Base-by-base conservation (phyloP, 2,888 invertebrate genomes). In the Xylota segnis region DNA sequence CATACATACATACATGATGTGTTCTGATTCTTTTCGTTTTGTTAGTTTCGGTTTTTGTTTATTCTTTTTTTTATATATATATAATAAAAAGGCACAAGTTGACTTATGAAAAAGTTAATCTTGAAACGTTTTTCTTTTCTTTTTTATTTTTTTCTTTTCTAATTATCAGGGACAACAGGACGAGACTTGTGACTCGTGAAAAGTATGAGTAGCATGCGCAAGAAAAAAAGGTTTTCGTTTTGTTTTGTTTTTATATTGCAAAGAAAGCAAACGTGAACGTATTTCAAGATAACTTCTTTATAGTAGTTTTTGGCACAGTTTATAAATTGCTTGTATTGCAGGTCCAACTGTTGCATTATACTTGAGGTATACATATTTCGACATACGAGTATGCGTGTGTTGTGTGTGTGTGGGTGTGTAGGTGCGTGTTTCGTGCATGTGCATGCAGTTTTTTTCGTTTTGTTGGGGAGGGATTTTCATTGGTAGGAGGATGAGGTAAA, bases 61-160 rank as follows among this genome's bases (percentile, higher is more conserved):
- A n/a, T 9, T 32, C 12, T 63, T 66, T 50, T 61, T 65, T 76
- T 78, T 37, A 10, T 37, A 10, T 34, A 56, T 61, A 76, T 86
- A 76, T 79, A 87, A 88, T 83, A 87, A 84, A 88, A 88, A 88
- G 88, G 88, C 88, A 88, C 87, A 87, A 86, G 79, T 87, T 74
- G 70, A 77, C 72, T 87, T 81, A 56, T 27, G 66, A 61, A 76
- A 79, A 78, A 78, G 56, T 58, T 82, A 40, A 52, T 74, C 74
- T 72, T 76, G 79, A 65, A 81, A 77, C 63, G 50, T 52, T 61
- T 32, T 40, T 78, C 23, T 16, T 65, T 37, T 83, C 59, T n/a
- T 32, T n/a, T 70, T 16, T 65, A 32, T 83, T 65, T n/a, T 32
- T n/a, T 70, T 56, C 10, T 56, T 45, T 10, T 14, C 18, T 32